Conservation (phyloP, 2,888 invertebrate species). For the Rhamphomyia laevipes region DNA sequence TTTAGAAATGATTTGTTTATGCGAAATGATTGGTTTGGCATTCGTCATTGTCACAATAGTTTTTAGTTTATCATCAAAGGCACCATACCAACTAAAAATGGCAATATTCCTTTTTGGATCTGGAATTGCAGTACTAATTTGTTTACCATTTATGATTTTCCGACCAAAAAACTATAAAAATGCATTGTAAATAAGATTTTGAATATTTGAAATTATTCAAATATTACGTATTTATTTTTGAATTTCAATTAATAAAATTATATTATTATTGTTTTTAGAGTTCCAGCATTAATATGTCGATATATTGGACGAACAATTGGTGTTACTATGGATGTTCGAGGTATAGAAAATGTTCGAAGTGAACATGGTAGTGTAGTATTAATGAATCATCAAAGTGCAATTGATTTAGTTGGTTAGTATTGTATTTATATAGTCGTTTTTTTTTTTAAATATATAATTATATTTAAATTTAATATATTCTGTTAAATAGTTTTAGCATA, state of each 20-base stretch:
- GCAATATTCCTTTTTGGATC: slow-evolving; percentile 49
- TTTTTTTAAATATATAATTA: not conserved
- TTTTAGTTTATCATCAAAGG: slow-evolving; percentile 33
- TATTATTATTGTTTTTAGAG: slow-evolving; percentile 35
- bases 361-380: slow-evolving; percentile 68
- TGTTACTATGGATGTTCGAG: slow-evolving; percentile 58
- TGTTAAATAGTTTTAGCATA: slow-evolving; percentile 50
- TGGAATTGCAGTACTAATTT: slow-evolving; percentile 46
- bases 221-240: not conserved
- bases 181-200: slow-evolving; percentile 56
- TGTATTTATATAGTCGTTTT: slow-evolving; percentile 14
- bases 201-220: not conserved
- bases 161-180: slow-evolving; percentile 62
- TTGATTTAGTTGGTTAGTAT: slow-evolving; percentile 68
- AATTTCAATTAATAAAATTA: not conserved
- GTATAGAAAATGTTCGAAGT: slow-evolving; percentile 61
- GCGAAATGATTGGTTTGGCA: slow-evolving; percentile 30
- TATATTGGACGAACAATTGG: slow-evolving; percentile 44
- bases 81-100: slow-evolving; percentile 62
- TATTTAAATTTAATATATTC: not conserved
- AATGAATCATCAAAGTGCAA: slow-evolving; percentile 78
- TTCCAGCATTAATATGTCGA: slow-evolving; percentile 55
- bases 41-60: slow-evolving; percentile 27
- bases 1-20: slow-evolving; percentile 26
- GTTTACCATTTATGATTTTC: slow-evolving; percentile 64